Conservation (phyloP, 1,140 invertebrate genomes). For the Drosophila carrolli region DNA sequence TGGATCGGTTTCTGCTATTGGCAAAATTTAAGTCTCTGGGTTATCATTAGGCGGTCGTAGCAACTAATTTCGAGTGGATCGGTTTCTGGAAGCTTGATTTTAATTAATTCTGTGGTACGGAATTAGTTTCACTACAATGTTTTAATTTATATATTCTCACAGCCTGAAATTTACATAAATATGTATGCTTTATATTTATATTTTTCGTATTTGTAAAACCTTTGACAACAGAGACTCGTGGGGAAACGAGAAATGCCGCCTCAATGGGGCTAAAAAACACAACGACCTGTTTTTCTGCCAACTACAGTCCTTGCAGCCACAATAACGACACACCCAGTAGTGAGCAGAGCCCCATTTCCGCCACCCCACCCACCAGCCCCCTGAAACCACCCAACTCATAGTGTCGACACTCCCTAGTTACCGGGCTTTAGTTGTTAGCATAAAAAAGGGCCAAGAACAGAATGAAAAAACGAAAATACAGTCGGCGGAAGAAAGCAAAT, state of each 20-base stretch:
- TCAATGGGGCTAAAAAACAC: slow-evolving; percentile 37
- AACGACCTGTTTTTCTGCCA: slow-evolving; percentile 65
- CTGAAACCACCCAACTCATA: slow-evolving; percentile 15
- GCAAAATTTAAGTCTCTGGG: slow-evolving; percentile 32
- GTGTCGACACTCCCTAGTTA: slow-evolving; percentile 49
- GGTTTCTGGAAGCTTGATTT: neutral
- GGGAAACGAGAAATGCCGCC: slow-evolving; percentile 7
- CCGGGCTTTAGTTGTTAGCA: slow-evolving; percentile 51
- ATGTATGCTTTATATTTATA: slow-evolving; percentile 9
- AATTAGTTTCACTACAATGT: neutral
- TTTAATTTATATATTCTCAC: neutral
- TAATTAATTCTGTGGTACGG: neutral
- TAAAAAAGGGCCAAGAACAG: slow-evolving; percentile 45
- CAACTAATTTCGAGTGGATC: neutral
- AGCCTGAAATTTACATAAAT: slow-evolving; percentile 1
- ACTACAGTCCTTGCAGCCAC: slow-evolving; percentile 45
- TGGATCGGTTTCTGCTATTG: slow-evolving; percentile 46
- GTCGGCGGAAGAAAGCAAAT: slow-evolving; percentile 17
- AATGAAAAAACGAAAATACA: slow-evolving; percentile 16
- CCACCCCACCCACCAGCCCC: neutral
- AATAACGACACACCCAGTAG: slow-evolving; percentile 62
- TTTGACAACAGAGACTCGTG: slow-evolving; percentile 10
- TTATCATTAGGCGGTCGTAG: slow-evolving; percentile 8
- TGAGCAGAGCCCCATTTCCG: slow-evolving; percentile 45
- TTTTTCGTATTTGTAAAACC: slow-evolving; percentile 18